Evolutionary conservation across 2,888 invertebrate species (phyloP), one percentile per base, ranked within the genome.

Genomic region (Ischnura elegans): DNA sequence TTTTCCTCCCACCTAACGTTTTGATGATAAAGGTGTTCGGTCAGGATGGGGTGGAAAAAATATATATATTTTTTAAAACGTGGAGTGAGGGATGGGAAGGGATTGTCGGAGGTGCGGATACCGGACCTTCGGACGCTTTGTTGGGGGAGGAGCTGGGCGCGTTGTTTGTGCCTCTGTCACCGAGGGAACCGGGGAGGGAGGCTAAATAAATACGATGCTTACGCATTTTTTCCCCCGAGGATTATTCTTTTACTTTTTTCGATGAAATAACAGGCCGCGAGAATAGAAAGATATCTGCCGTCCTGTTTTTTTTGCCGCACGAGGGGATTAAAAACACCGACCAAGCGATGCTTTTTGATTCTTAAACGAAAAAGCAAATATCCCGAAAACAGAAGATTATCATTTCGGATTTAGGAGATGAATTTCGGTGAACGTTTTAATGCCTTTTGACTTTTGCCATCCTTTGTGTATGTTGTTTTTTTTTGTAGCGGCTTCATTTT

Each of bases 281-380:
- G 61, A 87, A 87, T n/a, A 42, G 61, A 42, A 8, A 61, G 61
- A 42, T 25, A 61, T 76, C 76, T 76, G 36, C 36, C 16, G n/a
- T n/a, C n/a, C 13, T 36, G 36, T 76, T 36, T 76, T 61, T 61
- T 29, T 29, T 76, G 4, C n/a, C n/a, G n/a, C n/a, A n/a, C 76
- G 29, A 3, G 2, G 76, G 61, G 76, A 76, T 76, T 76, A 76
- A 76, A 76, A 76, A 29, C 13, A 76, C 76, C 76, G 3, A 76
- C 76, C 76, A 76, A 76, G 25, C 76, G 61, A 61, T 61, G 61
- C 90, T 90, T 51, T n/a, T 90, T 90, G 90, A 90, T 90, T 90
- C 61, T 61, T n/a, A 90, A 90, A 61, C 90, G 61, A 61, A 55
- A 90, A 61, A 90, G 61, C 43, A 66, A 61, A 90, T 55, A 61